Conservation (phyloP, 2,888 invertebrate genomes). For the Melanostoma scalare region DNA sequence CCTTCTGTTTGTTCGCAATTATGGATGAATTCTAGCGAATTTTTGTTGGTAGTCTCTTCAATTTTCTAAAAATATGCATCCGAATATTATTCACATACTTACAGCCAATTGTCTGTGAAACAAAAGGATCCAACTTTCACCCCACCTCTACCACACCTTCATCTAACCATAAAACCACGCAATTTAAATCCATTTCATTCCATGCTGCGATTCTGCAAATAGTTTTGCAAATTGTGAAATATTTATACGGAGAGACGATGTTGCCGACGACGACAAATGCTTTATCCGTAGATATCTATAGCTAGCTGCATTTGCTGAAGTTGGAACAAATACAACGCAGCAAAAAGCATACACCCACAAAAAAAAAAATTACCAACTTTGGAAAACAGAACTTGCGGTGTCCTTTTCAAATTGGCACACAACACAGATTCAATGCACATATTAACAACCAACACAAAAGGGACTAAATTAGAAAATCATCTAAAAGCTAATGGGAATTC, state of each 20-base stretch:
- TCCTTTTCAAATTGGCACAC: conserved; percentile 14
- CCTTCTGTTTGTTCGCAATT: no score
- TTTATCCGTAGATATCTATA: background rate
- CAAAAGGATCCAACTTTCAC: background rate
- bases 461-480: conserved; percentile 70
- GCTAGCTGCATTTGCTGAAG: background rate
- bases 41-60: no score
- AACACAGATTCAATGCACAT: background rate
- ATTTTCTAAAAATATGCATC: no score
- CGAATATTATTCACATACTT: no score
- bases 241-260: conserved; percentile 28
- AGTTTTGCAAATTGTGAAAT: conserved; percentile 60
- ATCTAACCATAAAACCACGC: conserved; percentile 35
- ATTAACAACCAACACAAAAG: conserved; percentile 45
- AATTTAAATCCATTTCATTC: conserved; percentile 67
- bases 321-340: conserved; percentile 24
- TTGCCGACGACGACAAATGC: conserved; percentile 4
- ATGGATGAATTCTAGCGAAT: no score
- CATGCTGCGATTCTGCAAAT: conserved; percentile 58
- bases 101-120: background rate
- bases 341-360: background rate
- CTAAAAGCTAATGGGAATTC: conserved; percentile 68
- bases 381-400: conserved; percentile 36
- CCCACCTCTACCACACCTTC: background rate
- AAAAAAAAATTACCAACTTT: background rate